Base-by-base conservation (phyloP, 2,888 invertebrate genomes). In the Limnephilus auricula region DNA sequence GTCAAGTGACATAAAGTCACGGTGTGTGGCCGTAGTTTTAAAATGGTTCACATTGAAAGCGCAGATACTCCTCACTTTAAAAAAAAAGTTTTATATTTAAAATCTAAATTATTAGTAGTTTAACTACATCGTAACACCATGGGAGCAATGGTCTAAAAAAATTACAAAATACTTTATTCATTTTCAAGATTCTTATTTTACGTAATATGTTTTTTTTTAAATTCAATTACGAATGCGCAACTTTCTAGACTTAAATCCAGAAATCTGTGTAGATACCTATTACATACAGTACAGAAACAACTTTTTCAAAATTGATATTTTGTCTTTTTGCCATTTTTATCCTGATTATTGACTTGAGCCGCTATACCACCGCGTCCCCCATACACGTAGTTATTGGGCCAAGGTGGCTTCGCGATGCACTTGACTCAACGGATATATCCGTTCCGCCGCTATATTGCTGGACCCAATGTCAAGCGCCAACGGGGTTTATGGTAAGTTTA, bases 341-440 rank as follows among this genome's bases (percentile, higher is more conserved):
- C 6, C 5, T n/a, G n/a, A 65, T 25, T 85, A 40, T 12, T 40
- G 85, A 85, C 85, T 85, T 85, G n/a, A 30, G n/a, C 85, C 85
- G 15, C 15, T 85, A 85, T 40, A n/a, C 45, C 15, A 25, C 65
- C n/a, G 85, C 13, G 85, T 18, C 25, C 85, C 40, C 84, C 85
- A 34, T 85, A 40, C 25, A 25, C n/a, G 30, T 30, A 85, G 85
- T 85, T 85, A 45, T 85, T 85, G 85, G 85, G 85, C 85, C 85
- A 85, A 85, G 85, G 85, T 85, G 45, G n/a, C 82, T 32, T 30
- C 85, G 45, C 45, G 45, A 37, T 85, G 85, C 85, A 85, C 85
- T 85, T 85, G 85, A 85, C 85, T 85, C 40, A 31, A 85, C 30
- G 85, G 85, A 85, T 85, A 85, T 85, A 45, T 85, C 85, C 85